These are phyloP conservation scores for Rhabdomys dilectus DNA, from an alignment of 2,113 vertebrate species.

Conservation along the genomic window DNA sequence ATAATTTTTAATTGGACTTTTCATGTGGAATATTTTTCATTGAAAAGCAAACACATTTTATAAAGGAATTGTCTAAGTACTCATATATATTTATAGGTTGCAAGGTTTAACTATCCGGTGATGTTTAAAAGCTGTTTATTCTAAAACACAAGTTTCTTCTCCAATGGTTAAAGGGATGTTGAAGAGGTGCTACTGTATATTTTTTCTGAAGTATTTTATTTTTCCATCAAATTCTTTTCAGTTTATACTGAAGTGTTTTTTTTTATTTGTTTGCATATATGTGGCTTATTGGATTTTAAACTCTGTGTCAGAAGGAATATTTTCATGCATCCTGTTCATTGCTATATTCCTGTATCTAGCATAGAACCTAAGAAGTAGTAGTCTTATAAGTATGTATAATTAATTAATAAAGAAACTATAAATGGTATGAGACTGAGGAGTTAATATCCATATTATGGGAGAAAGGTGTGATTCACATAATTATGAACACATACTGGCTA, in stretches of 20 bases:
- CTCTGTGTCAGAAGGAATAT: neutral
- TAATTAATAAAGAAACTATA: neutral
- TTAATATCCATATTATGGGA: neutral
- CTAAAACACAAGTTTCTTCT: neutral
- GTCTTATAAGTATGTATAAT: neutral
- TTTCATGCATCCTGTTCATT: neutral
- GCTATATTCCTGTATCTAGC: neutral
- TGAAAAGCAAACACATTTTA: neutral
- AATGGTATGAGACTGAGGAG: neutral
- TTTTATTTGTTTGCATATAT: neutral
- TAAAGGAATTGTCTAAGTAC: neutral
- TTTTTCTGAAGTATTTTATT: neutral
- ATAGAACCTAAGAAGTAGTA: neutral
- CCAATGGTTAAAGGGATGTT: neutral
- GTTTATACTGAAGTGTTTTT: neutral
- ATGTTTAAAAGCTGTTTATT: neutral
- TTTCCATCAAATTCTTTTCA: neutral
- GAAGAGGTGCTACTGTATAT: neutral
- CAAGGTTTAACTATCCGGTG: conserved; percentile 28
- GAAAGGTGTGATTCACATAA: neutral
- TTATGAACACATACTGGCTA: neutral
- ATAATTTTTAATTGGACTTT: conserved; percentile 57
- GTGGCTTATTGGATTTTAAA: neutral
- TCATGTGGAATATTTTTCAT: conserved; percentile 14
- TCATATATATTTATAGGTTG: neutral